phyloP scores from a whole-genome alignment of 2,113 vertebrate species.

The Chaetura pelagica region DNA sequence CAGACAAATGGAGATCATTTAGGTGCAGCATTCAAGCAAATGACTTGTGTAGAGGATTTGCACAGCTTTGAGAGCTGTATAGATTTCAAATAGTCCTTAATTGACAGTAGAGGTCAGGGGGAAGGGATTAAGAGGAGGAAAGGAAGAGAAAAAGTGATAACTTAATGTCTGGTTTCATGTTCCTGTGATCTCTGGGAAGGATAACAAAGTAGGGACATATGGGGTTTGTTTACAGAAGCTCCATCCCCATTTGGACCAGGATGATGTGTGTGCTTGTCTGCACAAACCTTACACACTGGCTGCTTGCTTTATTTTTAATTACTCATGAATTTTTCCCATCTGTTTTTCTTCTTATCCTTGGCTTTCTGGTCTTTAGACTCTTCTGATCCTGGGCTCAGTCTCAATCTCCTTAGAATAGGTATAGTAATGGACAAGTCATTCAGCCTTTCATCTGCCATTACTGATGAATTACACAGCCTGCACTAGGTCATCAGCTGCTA shows the following conservation, averaged over 20 bases:
- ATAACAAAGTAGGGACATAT: neutral
- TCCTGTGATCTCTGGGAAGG: neutral
- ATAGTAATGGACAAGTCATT: constrained; percentile 35
- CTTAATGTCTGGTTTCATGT: neutral
- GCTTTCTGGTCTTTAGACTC: neutral
- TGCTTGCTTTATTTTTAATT: neutral
- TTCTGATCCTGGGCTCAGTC: constrained; percentile 15
- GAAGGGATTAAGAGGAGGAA: neutral
- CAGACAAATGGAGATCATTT: neutral
- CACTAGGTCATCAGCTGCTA: constrained; percentile 48
- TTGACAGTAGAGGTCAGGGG: neutral
- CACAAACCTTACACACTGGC: neutral
- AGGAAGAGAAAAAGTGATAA: neutral
- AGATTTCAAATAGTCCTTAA: neutral
- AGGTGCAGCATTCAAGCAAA: neutral
- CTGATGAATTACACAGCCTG: constrained; percentile 62
- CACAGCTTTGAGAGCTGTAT: neutral
- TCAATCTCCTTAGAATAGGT: constrained; percentile 14
- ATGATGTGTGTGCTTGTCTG: fast-evolving
- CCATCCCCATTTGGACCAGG: neutral
- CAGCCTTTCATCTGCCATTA: constrained; percentile 55
- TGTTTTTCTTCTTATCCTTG: neutral
- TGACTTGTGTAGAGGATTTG: neutral
- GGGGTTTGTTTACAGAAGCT: neutral
- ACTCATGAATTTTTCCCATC: neutral